Percentiles rank a stretch among this genome's conserved stretches.
Evolutionary conservation across 2,888 invertebrate species (phyloP).

Genomic region (Torymus aiolomorphi): DNA sequence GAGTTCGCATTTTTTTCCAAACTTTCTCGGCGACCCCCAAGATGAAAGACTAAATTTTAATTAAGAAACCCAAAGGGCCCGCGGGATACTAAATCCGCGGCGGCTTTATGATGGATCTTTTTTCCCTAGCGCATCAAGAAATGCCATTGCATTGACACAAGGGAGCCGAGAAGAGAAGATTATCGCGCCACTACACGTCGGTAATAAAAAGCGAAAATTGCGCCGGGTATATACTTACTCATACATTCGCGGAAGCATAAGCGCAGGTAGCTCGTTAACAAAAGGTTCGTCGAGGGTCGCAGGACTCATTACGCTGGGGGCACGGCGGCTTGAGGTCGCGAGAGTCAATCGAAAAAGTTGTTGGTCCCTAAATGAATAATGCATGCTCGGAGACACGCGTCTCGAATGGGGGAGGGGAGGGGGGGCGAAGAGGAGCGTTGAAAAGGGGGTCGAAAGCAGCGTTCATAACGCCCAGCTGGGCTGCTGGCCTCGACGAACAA

Average conservation of each 20-base stretch:
- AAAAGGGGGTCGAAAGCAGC: conserved; percentile 58
- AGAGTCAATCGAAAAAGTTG: conserved; percentile 47
- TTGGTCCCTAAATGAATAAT: conserved; percentile 54
- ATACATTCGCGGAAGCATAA: no score
- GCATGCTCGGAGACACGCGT: conserved; percentile 44
- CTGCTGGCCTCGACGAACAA: conserved; percentile 60
- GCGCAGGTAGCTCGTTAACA: conserved; percentile 11
- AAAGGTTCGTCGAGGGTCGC: conserved; percentile 8
- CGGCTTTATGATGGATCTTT: no score
- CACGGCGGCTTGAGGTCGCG: not conserved
- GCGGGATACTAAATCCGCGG: no score
- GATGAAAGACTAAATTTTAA: conserved; percentile 29
- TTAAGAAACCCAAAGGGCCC: conserved; percentile 4
- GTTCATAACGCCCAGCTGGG: conserved; percentile 51
- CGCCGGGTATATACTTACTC: no score
- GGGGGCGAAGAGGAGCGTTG: conserved; percentile 37
- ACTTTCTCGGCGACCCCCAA: not conserved
- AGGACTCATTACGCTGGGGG: conserved; percentile 14
- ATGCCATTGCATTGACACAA: no score
- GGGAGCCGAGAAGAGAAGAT: no score
- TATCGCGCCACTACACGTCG: not conserved
- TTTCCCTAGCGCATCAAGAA: no score
- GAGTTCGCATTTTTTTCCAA: conserved; percentile 23
- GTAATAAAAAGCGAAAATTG: not conserved
- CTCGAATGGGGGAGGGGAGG: conserved; percentile 50